Percentiles rank a stretch among this genome's conserved stretches.
These are phyloP conservation scores for Cavia aperea DNA, from an alignment of 2,113 vertebrate genomes.

Conservation along the genomic window DNA sequence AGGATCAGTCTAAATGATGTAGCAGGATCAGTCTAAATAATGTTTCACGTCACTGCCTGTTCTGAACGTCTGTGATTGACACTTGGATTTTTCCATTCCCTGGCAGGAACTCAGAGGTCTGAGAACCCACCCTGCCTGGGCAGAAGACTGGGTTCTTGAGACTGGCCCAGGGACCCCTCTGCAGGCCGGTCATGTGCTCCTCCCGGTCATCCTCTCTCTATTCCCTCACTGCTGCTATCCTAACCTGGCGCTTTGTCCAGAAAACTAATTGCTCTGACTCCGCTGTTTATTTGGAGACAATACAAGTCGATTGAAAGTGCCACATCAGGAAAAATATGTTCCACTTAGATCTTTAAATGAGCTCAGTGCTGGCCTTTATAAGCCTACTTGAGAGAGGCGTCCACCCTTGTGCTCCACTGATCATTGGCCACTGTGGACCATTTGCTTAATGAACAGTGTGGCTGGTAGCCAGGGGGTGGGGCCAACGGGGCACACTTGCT, in stretches of 20 bases:
- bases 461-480: not conserved
- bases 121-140: not conserved
- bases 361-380: slow-evolving; percentile 10
- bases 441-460: slow-evolving; percentile 57
- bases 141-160: not conserved
- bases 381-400: not conserved
- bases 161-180: not conserved
- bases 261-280: slow-evolving; percentile 56
- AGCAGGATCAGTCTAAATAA: slow-evolving; percentile 39
- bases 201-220: not conserved
- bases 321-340: slow-evolving; percentile 59
- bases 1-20: slow-evolving; percentile 43
- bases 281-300: slow-evolving; percentile 61
- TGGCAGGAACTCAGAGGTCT: not conserved
- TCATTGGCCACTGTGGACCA: slow-evolving; percentile 38
- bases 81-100: slow-evolving; percentile 12
- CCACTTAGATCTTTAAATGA: slow-evolving; percentile 61
- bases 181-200: not conserved
- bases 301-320: slow-evolving; percentile 56
- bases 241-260: slow-evolving; percentile 22
- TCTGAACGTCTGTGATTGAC: slow-evolving; percentile 42
- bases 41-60: not conserved
- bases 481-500: slow-evolving; percentile 17
- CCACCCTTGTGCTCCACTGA: not conserved
- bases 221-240: not conserved